A percentile compares a stretch with the other conserved stretches of the same genome.
Conservation (phyloP, 2,888 invertebrate species). For the Apantesis nais region DNA sequence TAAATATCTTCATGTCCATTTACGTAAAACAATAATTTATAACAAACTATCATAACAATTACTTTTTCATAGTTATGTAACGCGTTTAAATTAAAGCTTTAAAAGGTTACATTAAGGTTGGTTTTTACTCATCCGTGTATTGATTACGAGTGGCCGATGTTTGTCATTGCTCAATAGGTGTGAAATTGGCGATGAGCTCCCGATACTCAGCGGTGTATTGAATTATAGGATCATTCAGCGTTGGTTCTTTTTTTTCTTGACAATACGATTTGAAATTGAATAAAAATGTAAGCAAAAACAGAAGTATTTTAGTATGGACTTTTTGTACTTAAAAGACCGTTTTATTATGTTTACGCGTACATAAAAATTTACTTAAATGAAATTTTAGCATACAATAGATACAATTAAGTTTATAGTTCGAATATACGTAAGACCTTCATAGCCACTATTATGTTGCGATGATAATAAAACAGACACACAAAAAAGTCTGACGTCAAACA, state of each 20-base stretch:
- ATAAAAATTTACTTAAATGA: background rate
- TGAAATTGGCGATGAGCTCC: constrained; percentile 68
- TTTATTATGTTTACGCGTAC: background rate
- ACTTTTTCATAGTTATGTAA: constrained; percentile 22
- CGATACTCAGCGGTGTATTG: constrained; percentile 59
- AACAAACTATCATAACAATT: constrained; percentile 48
- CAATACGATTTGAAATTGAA: constrained; percentile 9
- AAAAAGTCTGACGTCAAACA: constrained; percentile 11
- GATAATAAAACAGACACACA: background rate
- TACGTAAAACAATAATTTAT: constrained; percentile 54
- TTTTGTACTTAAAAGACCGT: background rate
- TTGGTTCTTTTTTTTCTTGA: constrained; percentile 32
- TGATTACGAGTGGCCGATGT: constrained; percentile 48
- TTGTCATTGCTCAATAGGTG: constrained; percentile 69
- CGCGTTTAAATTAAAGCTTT: constrained; percentile 38
- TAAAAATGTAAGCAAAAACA: constrained; percentile 3
- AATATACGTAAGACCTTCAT: background rate
- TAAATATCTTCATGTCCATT: constrained; percentile 39
- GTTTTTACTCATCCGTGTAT: constrained; percentile 38
- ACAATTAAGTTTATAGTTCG: constrained; percentile 15
- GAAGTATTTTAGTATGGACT: background rate
- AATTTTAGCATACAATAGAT: constrained; percentile 26
- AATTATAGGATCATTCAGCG: constrained; percentile 58
- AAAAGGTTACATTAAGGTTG: constrained; percentile 32
- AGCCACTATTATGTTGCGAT: background rate